These are phyloP conservation scores for Athrips mouffetella DNA, from an alignment of 2,888 invertebrate genomes.

Conservation along the genomic window DNA sequence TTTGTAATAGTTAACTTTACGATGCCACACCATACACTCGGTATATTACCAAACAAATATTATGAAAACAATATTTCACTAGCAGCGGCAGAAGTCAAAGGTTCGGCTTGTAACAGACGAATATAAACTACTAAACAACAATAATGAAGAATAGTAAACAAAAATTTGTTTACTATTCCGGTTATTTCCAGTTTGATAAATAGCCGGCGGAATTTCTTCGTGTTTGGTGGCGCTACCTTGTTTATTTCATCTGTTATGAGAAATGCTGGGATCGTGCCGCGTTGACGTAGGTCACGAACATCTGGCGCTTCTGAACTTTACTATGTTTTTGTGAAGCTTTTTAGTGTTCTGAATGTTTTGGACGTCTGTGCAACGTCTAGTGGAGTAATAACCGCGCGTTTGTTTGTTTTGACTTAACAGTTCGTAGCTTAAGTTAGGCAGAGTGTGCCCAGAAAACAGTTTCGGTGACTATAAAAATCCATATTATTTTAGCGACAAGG, in stretches of 20 bases:
- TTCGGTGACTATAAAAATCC: neutral
- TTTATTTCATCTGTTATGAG: slow-evolving; percentile 21
- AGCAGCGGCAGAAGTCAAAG: slow-evolving; percentile 27
- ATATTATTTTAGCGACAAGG: too few relatives aligned
- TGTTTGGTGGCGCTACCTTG: slow-evolving; percentile 30
- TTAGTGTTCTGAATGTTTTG: slow-evolving; percentile 23
- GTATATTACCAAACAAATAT: slow-evolving; percentile 7
- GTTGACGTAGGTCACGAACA: slow-evolving; percentile 63
- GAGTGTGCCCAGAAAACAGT: neutral
- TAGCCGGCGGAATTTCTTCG: slow-evolving; percentile 29
- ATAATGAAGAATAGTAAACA: slow-evolving; percentile 32
- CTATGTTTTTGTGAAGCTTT: slow-evolving; percentile 25
- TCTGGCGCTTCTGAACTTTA: slow-evolving; percentile 40
- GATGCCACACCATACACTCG: slow-evolving; percentile 1
- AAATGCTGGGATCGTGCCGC: slow-evolving; percentile 26
- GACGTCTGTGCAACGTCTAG: slow-evolving; percentile 27
- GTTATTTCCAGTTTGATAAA: slow-evolving; percentile 44
- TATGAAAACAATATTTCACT: slow-evolving; percentile 22
- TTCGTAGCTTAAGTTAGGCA: neutral
- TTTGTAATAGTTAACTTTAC: neutral
- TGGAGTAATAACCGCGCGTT: slow-evolving; percentile 6
- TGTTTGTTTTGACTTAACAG: slow-evolving; percentile 2
- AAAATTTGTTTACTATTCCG: slow-evolving; percentile 39
- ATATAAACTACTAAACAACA: slow-evolving; percentile 29
- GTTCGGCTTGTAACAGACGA: slow-evolving; percentile 24